Evolutionary conservation across 2,888 invertebrate genomes (phyloP).

Genomic region (Deroplatys truncata): DNA sequence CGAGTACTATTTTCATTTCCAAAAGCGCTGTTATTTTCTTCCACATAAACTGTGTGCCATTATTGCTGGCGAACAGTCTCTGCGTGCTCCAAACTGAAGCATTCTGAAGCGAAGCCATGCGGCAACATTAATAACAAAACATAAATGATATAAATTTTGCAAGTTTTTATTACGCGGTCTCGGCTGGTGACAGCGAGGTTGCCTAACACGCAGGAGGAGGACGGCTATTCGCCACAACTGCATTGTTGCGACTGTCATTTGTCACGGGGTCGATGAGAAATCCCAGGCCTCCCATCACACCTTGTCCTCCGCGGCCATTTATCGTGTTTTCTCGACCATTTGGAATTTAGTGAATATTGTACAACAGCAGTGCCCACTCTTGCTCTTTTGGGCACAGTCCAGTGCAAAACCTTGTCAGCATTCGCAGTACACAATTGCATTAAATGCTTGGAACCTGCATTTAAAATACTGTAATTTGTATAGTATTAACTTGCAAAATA

Average conservation of each 20-base stretch:
- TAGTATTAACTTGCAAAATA: no score
- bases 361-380: background rate
- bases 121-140: background rate
- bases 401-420: background rate
- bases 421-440: background rate
- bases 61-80: background rate
- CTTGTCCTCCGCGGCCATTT: conserved; percentile 13
- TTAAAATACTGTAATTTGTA: no score
- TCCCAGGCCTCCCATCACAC: conserved; percentile 19
- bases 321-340: conserved; percentile 16
- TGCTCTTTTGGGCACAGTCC: background rate
- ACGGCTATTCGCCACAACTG: background rate
- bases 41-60: background rate
- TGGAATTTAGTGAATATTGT: conserved; percentile 10
- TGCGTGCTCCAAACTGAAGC: background rate
- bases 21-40: background rate
- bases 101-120: background rate
- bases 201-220: conserved; percentile 5
- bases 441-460: background rate
- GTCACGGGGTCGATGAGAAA: conserved; percentile 21
- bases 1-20: background rate
- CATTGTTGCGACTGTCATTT: conserved; percentile 9
- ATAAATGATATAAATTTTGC: background rate
- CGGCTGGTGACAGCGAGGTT: background rate
- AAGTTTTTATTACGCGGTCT: background rate